Evolutionary conservation across 2,113 vertebrate genomes (phyloP), one percentile per base, ranked within the genome.

Genomic region (Myocastor coypus): DNA sequence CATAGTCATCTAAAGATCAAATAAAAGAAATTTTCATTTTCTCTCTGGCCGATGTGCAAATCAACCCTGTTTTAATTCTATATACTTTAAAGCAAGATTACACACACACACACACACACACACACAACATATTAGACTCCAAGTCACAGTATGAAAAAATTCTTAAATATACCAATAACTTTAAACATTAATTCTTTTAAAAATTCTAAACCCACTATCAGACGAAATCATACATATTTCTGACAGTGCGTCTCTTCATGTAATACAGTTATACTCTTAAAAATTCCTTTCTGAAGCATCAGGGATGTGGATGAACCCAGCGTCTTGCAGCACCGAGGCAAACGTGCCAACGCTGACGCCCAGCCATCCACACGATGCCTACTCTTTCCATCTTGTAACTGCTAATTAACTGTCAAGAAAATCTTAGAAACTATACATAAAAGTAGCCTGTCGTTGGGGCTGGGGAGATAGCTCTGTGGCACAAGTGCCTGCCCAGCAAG

Each of bases 381-480:
- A 7, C 78, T 85, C 40, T 78, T 95, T 91, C 50, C 37, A 50
- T 52, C 24, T 73, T 11, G 30, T 26, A 63, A 5, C 4, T 59
- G 81, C 6, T 61, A 59, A 84, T 61, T 89, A 90, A 92, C 12
- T 82, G 63, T 32, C 37, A 87, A 96, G 87, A 59, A 61, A 55
- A n/a, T 37, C 20, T 17, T 82, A 87, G 37, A 55, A 87, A 92
- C 61, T 94, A 69, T 40, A 80, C 9, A n/a, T 5, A 66, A 89
- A 95, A 34, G 68, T 2, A 96, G 40, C 83, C 13, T 63, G n/a
- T 0, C 20, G n/a, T n/a, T n/a, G n/a, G n/a, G n/a, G n/a, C n/a
- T n/a, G n/a, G n/a, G n/a, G n/a, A n/a, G n/a, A n/a, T n/a, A n/a
- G n/a, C n/a, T n/a, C n/a, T n/a, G n/a, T n/a, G n/a, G n/a, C n/a